Evolutionary conservation across 2,888 invertebrate species (phyloP), one percentile per base, ranked within the genome.

Genomic region (Mesoligia furuncula): DNA sequence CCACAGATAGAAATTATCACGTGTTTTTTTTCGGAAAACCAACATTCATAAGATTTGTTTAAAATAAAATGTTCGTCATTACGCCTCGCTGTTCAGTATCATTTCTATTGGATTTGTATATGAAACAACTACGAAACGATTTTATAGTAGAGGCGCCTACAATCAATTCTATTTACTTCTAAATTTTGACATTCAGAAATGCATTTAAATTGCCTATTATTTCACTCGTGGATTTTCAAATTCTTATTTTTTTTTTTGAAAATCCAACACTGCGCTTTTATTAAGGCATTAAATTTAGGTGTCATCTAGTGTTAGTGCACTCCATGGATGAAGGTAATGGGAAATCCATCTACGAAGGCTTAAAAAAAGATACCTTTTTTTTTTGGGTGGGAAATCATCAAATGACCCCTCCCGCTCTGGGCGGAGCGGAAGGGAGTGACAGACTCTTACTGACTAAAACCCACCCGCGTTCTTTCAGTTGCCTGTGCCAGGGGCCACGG

Each of bases 51-150:
- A 39, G 6, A 54, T 51, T 54, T 20, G 2, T 24, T 45, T 24
- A 39, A 54, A 39, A 73, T 51, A 54, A 70, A 73, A 54, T 15
- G 15, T 57, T 73, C 20, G 9, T 73, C 57, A 73, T 73, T 31
- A 36, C 73, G 75, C 73, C 68, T 68, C 51, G 42, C n/a, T 36
- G 48, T 45, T 27, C 24, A 64, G 11, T 27, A 17, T 27, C 3
- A 45, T 57, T 24, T 45, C 17, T 57, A 42, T n/a, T 42, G 24
- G 24, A n/a, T 24, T 54, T n/a, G 3, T n/a, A 24, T 54, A 20
- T 20, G 8, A 51, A 51, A 51, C 20, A 20, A 51, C 20, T 51
- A 4, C 24, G 24, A n/a, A 24, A 54, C 24, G 4, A 24, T 9
- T 3, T 54, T 54, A 4, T 54, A 24, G 9, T 4, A 24, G 3